phyloP scores from a whole-genome alignment of 1,140 invertebrate genomes.

The Theocolax elegans region DNA sequence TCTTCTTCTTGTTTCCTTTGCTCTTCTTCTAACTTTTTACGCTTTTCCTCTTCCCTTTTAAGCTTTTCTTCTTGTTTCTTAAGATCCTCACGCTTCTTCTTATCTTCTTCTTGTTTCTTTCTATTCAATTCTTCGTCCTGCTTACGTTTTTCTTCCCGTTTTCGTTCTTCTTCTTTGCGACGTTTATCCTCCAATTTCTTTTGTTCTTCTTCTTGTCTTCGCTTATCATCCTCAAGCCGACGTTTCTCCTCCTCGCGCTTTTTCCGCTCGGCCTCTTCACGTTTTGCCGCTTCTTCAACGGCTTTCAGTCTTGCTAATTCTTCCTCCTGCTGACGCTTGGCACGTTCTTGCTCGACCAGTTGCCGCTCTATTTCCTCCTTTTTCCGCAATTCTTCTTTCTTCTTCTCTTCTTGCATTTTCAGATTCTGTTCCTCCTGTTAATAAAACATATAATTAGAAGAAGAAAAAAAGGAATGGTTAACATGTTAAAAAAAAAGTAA shows the following conservation, averaged over 20 bases:
- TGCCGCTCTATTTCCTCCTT: slow-evolving; percentile 58
- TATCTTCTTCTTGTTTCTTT: slow-evolving; percentile 67
- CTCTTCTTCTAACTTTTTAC: slow-evolving; percentile 66
- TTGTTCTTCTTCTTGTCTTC: slow-evolving; percentile 65
- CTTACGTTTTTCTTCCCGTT: slow-evolving; percentile 58
- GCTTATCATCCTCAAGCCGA: slow-evolving; percentile 67
- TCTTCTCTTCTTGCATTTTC: slow-evolving; percentile 63
- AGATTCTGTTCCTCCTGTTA: slow-evolving; percentile 67
- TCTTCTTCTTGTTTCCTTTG: slow-evolving; percentile 67
- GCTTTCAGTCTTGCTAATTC: slow-evolving; percentile 48
- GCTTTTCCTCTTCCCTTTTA: slow-evolving; percentile 64
- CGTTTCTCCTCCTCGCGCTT: slow-evolving; percentile 60
- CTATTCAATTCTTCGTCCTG: slow-evolving; percentile 59
- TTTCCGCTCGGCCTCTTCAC: slow-evolving; percentile 59
- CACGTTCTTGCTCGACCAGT: slow-evolving; percentile 58
- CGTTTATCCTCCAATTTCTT: slow-evolving; percentile 63
- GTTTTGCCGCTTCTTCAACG: slow-evolving; percentile 61
- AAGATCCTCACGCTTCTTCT: slow-evolving; percentile 66
- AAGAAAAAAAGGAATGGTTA: not conserved
- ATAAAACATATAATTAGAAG: not conserved
- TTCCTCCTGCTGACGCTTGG: slow-evolving; percentile 59
- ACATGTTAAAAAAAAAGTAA: not conserved
- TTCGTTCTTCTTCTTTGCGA: slow-evolving; percentile 62
- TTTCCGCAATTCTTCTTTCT: slow-evolving; percentile 55
- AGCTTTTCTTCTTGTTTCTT: slow-evolving; percentile 65